A percentile compares a stretch with the other conserved stretches of the same genome.
phyloP scores from a whole-genome alignment of 2,888 invertebrate genomes.

The Amphimallon solstitiale region DNA sequence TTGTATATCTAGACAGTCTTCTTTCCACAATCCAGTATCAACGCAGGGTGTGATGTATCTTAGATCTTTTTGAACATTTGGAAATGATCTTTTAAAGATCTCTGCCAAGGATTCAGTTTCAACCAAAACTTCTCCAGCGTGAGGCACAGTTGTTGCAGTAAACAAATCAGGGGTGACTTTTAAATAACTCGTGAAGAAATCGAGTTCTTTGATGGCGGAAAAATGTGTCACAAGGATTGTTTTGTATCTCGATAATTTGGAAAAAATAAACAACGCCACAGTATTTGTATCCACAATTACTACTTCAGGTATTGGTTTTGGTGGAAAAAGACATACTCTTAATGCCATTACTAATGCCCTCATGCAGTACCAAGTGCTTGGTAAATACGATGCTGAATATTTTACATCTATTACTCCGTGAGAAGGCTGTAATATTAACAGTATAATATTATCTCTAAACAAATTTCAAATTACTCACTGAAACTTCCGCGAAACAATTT shows the following conservation, averaged over 20 bases:
- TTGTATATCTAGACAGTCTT: slow-evolving; percentile 53
- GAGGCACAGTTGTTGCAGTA: slow-evolving; percentile 53
- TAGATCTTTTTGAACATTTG: slow-evolving; percentile 49
- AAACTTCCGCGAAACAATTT: slow-evolving; percentile 52
- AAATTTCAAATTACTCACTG: slow-evolving; percentile 49
- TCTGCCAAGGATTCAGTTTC: slow-evolving; percentile 55
- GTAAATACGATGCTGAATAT: slow-evolving; percentile 56
- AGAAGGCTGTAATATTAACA: slow-evolving; percentile 44
- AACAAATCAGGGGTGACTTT: slow-evolving; percentile 51
- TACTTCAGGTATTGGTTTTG: slow-evolving; percentile 52
- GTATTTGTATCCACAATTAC: slow-evolving; percentile 55
- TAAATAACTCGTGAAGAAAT: slow-evolving; percentile 47
- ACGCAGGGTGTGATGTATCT: slow-evolving; percentile 54
- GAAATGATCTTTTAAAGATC: slow-evolving; percentile 55
- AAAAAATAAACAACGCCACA: slow-evolving; percentile 53
- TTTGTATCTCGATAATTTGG: slow-evolving; percentile 52
- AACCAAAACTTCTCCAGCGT: slow-evolving; percentile 57
- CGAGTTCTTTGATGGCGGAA: slow-evolving; percentile 41
- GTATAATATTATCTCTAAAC: background rate
- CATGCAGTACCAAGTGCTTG: slow-evolving; percentile 45
- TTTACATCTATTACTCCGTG: slow-evolving; percentile 49
- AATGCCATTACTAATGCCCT: slow-evolving; percentile 54
- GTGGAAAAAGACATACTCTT: slow-evolving; percentile 52
- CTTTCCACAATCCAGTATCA: slow-evolving; percentile 56
- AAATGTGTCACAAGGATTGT: slow-evolving; percentile 54